These are phyloP conservation scores for Lithophane semibrunnea DNA, from an alignment of 2,888 invertebrate genomes.

Conservation along the genomic window DNA sequence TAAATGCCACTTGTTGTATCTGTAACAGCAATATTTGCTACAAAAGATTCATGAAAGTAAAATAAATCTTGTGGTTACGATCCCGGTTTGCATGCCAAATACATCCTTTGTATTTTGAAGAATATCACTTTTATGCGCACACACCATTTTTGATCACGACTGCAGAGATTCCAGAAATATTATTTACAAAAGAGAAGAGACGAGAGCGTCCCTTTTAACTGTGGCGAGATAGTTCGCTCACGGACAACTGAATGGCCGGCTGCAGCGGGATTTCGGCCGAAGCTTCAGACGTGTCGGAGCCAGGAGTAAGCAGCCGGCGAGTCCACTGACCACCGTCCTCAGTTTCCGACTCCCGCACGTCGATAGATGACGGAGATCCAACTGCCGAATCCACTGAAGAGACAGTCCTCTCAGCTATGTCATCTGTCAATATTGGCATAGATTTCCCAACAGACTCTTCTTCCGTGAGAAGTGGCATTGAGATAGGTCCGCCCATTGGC, in stretches of 20 bases:
- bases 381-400: slow-evolving; percentile 78
- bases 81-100: neutral
- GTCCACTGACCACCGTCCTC: slow-evolving; percentile 80
- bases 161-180: slow-evolving; percentile 56
- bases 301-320: slow-evolving; percentile 81
- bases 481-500: slow-evolving; percentile 83
- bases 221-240: slow-evolving; percentile 78
- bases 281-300: slow-evolving; percentile 82
- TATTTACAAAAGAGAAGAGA: slow-evolving; percentile 49
- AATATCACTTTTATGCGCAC: slow-evolving; percentile 13
- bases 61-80: slow-evolving; percentile 6
- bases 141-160: neutral
- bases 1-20: slow-evolving; percentile 34
- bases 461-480: slow-evolving; percentile 91
- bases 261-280: slow-evolving; percentile 86
- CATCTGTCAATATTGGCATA: slow-evolving; percentile 87
- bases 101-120: slow-evolving; percentile 1
- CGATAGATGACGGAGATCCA: slow-evolving; percentile 77
- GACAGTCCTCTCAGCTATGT: slow-evolving; percentile 75
- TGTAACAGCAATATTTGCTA: slow-evolving; percentile 1
- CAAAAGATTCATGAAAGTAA: slow-evolving; percentile 2
- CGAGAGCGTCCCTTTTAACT: slow-evolving; percentile 70
- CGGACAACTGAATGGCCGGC: slow-evolving; percentile 82
- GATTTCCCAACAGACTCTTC: slow-evolving; percentile 84
- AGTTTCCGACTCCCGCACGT: slow-evolving; percentile 77